A percentile compares a stretch with the other conserved stretches of the same genome.
Evolutionary conservation across 2,113 vertebrate genomes (phyloP).

Genomic region (Cygnus atratus): DNA sequence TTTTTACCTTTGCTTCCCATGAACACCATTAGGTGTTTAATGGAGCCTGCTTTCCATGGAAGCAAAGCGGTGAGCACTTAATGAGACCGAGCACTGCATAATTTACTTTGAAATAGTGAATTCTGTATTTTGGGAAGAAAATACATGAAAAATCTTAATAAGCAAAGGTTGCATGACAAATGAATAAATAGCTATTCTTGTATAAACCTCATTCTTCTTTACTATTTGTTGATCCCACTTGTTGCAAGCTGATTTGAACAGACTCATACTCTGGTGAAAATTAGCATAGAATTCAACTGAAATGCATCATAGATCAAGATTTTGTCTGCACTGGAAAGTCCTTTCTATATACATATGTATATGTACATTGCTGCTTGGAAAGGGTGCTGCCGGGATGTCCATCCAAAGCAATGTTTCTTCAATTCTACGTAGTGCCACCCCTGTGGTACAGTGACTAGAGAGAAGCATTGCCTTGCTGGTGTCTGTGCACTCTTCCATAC

Average conservation of each 20-base stretch:
- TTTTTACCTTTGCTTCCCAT: neutral
- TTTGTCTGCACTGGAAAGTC: neutral
- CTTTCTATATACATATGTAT: no score
- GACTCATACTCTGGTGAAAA: neutral
- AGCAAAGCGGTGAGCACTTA: neutral
- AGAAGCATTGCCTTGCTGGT: neutral
- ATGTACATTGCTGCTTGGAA: neutral
- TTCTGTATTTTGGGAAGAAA: neutral
- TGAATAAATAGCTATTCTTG: neutral
- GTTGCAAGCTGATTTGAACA: neutral
- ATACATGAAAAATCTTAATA: neutral
- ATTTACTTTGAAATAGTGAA: constrained; percentile 5
- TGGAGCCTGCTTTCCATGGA: neutral
- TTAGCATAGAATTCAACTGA: neutral
- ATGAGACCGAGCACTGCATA: neutral
- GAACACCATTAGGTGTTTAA: neutral
- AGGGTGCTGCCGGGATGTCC: neutral
- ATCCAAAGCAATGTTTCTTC: neutral
- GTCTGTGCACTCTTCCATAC: neutral
- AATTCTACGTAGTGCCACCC: neutral
- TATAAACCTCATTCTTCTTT: neutral
- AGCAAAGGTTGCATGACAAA: neutral
- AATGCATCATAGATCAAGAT: neutral
- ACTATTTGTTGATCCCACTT: neutral
- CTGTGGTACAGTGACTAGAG: neutral